Conservation (phyloP, 2,797 vertebrate species). For the Sandelia bainsii region DNA sequence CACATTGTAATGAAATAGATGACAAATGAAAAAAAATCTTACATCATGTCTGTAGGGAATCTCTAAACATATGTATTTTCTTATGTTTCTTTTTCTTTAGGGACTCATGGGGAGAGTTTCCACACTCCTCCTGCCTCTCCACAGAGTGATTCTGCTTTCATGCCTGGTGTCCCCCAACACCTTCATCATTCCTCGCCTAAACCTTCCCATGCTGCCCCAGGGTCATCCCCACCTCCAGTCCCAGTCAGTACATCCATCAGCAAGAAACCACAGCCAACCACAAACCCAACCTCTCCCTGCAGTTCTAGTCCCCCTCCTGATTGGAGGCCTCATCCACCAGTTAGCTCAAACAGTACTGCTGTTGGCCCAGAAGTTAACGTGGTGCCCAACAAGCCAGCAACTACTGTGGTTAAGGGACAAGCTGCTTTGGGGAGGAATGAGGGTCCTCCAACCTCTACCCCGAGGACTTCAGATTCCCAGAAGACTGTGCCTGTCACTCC, state of each 20-base stretch:
- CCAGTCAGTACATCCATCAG: slow-evolving; percentile 12
- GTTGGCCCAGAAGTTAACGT: slow-evolving; percentile 25
- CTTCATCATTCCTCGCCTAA: slow-evolving; percentile 23
- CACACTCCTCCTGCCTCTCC: slow-evolving; percentile 83
- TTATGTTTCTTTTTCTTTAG: slow-evolving; percentile 46
- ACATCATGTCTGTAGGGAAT: not conserved
- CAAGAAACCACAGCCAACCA: slow-evolving; percentile 52
- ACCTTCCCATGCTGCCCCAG: slow-evolving; percentile 27
- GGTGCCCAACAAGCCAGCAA: slow-evolving; percentile 51
- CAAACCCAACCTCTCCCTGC: slow-evolving; percentile 11
- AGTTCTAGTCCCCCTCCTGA: slow-evolving; percentile 41
- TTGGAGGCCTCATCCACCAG: slow-evolving; percentile 54
- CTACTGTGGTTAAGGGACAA: slow-evolving; percentile 32
- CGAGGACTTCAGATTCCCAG: slow-evolving; percentile 39
- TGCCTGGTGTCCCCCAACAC: slow-evolving; percentile 32
- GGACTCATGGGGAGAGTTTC: slow-evolving; percentile 71
- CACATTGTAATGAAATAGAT: too few species aligned
- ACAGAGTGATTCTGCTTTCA: slow-evolving; percentile 38
- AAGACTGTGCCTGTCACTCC: slow-evolving; percentile 51
- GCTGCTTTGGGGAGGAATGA: slow-evolving; percentile 55
- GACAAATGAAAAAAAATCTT: not conserved
- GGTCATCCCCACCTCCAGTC: slow-evolving; percentile 50
- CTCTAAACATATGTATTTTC: not conserved
- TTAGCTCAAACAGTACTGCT: slow-evolving; percentile 35
- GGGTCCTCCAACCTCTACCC: slow-evolving; percentile 54